A percentile compares a stretch with the other conserved stretches of the same genome.
Conservation (phyloP, 2,113 vertebrate species). For the Antechinus stuartii region DNA sequence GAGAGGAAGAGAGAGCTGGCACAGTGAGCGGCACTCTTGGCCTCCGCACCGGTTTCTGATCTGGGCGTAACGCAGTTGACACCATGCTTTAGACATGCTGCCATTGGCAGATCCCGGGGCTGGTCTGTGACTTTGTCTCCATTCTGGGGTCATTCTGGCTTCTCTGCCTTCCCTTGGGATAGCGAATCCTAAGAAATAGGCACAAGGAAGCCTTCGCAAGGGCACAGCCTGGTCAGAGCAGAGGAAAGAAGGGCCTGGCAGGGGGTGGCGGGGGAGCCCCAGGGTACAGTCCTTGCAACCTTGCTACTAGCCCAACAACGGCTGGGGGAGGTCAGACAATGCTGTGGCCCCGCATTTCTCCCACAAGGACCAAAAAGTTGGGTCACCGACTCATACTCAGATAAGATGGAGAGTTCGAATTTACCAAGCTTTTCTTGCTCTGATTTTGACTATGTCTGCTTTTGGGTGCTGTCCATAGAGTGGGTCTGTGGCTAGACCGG, state of each 20-base stretch:
- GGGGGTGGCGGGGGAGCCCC: fast-evolving
- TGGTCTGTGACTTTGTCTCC: background rate
- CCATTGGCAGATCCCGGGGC: background rate
- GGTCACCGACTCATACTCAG: background rate
- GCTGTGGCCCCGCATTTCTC: background rate
- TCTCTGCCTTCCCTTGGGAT: background rate
- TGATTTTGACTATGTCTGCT: background rate
- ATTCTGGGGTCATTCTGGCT: background rate
- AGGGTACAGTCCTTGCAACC: background rate
- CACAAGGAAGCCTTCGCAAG: background rate
- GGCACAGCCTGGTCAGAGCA: background rate
- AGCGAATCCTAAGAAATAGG: background rate
- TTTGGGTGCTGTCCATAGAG: background rate
- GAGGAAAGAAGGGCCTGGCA: background rate
- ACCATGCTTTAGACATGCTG: background rate
- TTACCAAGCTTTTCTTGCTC: background rate
- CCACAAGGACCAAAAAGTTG: background rate
- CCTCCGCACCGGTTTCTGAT: background rate
- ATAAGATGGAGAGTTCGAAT: background rate
- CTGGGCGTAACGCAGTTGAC: background rate
- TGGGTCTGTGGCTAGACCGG: background rate
- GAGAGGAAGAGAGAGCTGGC: background rate
- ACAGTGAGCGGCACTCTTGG: background rate
- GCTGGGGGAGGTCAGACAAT: background rate
- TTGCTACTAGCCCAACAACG: background rate